These are phyloP conservation scores for Drosophila punjabiensis DNA, from an alignment of 1,140 invertebrate genomes.

Conservation along the genomic window DNA sequence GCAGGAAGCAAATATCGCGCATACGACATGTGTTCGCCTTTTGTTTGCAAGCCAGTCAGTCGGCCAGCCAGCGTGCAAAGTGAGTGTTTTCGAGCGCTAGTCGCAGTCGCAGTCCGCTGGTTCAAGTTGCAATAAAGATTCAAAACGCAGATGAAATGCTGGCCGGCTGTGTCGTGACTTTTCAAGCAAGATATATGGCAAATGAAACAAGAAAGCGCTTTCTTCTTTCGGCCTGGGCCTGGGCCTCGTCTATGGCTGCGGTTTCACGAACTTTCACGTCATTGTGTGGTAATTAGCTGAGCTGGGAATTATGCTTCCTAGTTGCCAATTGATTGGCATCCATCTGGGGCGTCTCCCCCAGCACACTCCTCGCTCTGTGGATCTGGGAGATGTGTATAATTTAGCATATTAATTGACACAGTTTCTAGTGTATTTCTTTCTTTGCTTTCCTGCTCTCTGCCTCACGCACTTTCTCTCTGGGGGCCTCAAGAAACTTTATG, in stretches of 20 bases:
- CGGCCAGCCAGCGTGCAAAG: neutral
- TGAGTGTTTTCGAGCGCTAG: slow-evolving; percentile 19
- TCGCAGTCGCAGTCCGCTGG: slow-evolving; percentile 10
- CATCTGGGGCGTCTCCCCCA: slow-evolving; percentile 68
- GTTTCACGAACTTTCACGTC: slow-evolving; percentile 66
- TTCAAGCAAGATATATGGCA: slow-evolving; percentile 63
- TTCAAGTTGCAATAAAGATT: slow-evolving; percentile 69
- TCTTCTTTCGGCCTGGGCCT: slow-evolving; percentile 47
- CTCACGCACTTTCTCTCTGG: slow-evolving; percentile 74
- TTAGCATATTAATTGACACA: slow-evolving; percentile 83
- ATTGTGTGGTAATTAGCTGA: slow-evolving; percentile 80
- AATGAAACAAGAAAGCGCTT: slow-evolving; percentile 68
- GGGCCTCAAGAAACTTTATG: slow-evolving; percentile 69
- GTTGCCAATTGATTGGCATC: slow-evolving; percentile 81
- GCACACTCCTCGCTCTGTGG: slow-evolving; percentile 6
- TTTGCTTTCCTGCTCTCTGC: slow-evolving; percentile 39
- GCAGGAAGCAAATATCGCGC: slow-evolving; percentile 63
- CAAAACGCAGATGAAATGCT: slow-evolving; percentile 63
- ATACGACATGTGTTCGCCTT: slow-evolving; percentile 56
- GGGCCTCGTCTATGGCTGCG: slow-evolving; percentile 37
- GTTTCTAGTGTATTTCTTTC: slow-evolving; percentile 61
- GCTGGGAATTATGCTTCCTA: slow-evolving; percentile 83
- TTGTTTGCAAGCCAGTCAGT: slow-evolving; percentile 19
- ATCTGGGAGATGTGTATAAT: slow-evolving; percentile 68
- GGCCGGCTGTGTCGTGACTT: slow-evolving; percentile 55